phyloP scores from a whole-genome alignment of 2,888 invertebrate species.

The Platycnemis pennipes region DNA sequence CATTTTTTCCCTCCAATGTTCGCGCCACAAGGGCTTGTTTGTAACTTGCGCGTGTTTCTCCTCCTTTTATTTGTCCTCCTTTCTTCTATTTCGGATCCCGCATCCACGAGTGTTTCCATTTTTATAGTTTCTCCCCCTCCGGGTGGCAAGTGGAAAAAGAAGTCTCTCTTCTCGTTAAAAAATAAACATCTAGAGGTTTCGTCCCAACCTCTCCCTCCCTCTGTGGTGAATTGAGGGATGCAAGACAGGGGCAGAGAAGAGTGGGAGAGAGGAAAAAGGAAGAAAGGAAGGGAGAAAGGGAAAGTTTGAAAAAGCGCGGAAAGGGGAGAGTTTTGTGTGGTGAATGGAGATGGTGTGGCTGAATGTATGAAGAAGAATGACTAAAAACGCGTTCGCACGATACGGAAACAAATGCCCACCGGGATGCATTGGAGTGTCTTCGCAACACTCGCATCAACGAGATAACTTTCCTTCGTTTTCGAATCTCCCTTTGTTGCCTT shows the following conservation, averaged over 20 bases:
- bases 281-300: neutral
- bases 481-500: neutral
- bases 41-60: neutral
- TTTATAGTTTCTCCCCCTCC: neutral
- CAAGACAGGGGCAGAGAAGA: neutral
- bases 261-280: neutral
- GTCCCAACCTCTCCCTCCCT: neutral
- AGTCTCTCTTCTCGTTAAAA: constrained; percentile 25
- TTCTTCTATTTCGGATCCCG: neutral
- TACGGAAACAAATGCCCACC: constrained; percentile 7
- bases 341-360: neutral
- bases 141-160: neutral
- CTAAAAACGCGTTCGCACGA: neutral
- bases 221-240: neutral
- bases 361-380: constrained; percentile 20
- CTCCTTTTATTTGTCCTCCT: neutral
- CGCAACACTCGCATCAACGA: neutral
- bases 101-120: neutral
- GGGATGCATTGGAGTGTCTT: neutral
- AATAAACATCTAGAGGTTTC: neutral
- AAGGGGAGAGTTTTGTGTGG: neutral
- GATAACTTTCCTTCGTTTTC: neutral
- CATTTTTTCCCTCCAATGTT: neutral
- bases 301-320: constrained; percentile 2
- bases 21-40: neutral